Percentiles rank a stretch among this genome's conserved stretches.
Evolutionary conservation across 2,888 invertebrate species (phyloP).

Genomic region (Lepas anatifera): DNA sequence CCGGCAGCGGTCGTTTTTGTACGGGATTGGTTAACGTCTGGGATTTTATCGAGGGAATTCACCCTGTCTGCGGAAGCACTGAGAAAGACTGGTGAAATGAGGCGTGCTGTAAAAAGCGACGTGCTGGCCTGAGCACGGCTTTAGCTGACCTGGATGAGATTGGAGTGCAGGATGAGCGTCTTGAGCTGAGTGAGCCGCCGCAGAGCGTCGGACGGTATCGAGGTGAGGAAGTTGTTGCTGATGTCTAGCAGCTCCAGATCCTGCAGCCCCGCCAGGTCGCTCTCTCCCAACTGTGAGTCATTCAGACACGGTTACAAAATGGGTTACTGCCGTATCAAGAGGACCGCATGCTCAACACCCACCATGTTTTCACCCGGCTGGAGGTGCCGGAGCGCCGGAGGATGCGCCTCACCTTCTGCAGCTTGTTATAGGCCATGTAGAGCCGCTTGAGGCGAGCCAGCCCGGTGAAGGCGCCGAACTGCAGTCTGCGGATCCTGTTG

Average conservation of each 20-base stretch:
- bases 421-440: constrained; percentile 54
- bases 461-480: constrained; percentile 59
- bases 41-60: too few species aligned
- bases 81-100: too few species aligned
- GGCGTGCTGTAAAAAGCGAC: too few species aligned
- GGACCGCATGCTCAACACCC: too few species aligned
- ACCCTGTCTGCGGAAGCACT: too few species aligned
- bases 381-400: too few species aligned
- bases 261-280: constrained; percentile 44
- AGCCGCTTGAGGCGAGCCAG: constrained; percentile 53
- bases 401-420: constrained; percentile 34
- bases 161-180: constrained; percentile 67
- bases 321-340: too few species aligned
- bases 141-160: constrained; percentile 60
- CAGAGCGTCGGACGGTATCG: constrained; percentile 65
- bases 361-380: too few species aligned
- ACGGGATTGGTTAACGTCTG: too few species aligned
- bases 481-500: constrained; percentile 61
- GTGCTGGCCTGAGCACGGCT: not conserved
- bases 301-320: not conserved
- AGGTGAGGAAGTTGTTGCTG: constrained; percentile 69
- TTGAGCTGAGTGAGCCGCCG: constrained; percentile 55
- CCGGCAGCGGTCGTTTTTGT: too few species aligned
- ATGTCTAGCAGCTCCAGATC: constrained; percentile 67
- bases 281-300: constrained; percentile 15